Percentiles rank a stretch among this genome's conserved stretches.
Conservation (phyloP, 2,888 invertebrate genomes). For the Cyaniris semiargus region DNA sequence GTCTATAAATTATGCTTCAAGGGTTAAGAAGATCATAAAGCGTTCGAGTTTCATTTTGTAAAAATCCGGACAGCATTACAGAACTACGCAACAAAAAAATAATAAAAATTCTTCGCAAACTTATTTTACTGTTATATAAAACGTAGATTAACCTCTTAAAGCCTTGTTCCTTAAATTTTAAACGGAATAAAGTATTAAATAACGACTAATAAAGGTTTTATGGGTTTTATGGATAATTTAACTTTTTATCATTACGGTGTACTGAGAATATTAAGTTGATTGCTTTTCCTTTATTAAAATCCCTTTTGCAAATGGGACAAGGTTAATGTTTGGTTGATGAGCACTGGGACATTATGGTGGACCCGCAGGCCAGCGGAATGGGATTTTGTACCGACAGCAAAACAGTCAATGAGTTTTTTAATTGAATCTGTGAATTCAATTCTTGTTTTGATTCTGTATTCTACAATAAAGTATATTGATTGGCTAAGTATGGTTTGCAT, state of each 20-base stretch:
- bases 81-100: not conserved
- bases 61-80: not conserved
- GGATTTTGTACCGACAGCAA: not conserved
- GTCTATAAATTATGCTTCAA: not conserved
- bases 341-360: constrained; percentile 18
- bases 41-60: not conserved
- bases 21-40: too few species aligned
- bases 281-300: constrained; percentile 26
- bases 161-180: constrained; percentile 14
- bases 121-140: not conserved
- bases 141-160: not conserved
- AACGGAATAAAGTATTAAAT: constrained; percentile 26
- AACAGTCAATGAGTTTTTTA: not conserved
- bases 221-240: constrained; percentile 14
- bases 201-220: constrained; percentile 30
- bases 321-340: constrained; percentile 16
- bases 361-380: not conserved
- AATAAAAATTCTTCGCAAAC: not conserved
- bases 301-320: constrained; percentile 15
- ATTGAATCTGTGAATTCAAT: not conserved
- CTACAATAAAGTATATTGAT: too few species aligned
- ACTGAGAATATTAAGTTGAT: constrained; percentile 28
- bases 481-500: too few species aligned
- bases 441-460: too few species aligned
- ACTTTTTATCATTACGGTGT: constrained; percentile 23